Evolutionary conservation across 2,888 invertebrate species (phyloP), one percentile per base, ranked within the genome.

Genomic region (Zhuqinia jingwanae): DNA sequence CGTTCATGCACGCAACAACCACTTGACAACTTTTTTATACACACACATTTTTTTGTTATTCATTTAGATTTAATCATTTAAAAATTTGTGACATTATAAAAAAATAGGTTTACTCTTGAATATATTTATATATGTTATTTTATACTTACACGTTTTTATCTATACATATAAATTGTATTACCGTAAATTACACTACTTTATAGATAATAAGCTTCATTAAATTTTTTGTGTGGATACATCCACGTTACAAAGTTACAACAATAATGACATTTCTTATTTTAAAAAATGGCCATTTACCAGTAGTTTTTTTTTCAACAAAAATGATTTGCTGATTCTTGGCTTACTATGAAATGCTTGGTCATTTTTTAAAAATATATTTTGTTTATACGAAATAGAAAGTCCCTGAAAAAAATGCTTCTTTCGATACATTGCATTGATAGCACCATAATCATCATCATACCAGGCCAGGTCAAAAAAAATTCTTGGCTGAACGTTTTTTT

Each of bases 141-240:
- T 53, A 53, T 65, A 68, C 17, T 17, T 53, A 73, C 25, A 2
- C 10, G 25, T 25, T 11, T 53, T 30, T 36, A 17, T 60, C 3
- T 60, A 60, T 42, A 60, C 30, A 25, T 58, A 58, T 25, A 2
- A 25, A 22, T 58, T n/a, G n/a, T n/a, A n/a, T n/a, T n/a, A n/a
- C n/a, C n/a, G n/a, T n/a, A n/a, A n/a, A n/a, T n/a, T n/a, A n/a
- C n/a, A n/a, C n/a, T n/a, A n/a, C n/a, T n/a, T n/a, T 17, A 60
- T 20, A 75, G 50, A 58, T 60, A 77, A 77, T 77, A 77, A 77
- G 77, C 77, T 77, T 77, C 77, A 60, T 58, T 77, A 58, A 76
- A 77, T 50, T 30, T 76, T 27, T 76, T 36, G 30, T 30, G 45
- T 77, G 77, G 58, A 77, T 58, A 60, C 20, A 22, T 77, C 60